These are phyloP conservation scores for Pica pica DNA, from an alignment of 2,113 vertebrate genomes.

Conservation along the genomic window DNA sequence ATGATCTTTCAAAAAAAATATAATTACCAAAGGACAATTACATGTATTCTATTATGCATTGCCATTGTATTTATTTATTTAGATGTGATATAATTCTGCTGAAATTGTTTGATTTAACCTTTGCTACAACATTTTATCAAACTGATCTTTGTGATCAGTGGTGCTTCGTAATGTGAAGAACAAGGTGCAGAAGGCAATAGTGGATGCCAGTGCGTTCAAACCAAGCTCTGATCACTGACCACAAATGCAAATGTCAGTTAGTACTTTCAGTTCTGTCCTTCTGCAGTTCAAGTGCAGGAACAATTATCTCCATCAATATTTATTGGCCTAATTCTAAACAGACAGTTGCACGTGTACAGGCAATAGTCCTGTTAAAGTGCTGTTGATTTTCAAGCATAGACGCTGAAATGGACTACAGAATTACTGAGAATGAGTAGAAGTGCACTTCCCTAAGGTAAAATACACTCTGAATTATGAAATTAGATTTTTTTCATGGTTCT, in stretches of 20 bases:
- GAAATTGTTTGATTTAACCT: background rate
- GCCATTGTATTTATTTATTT: background rate
- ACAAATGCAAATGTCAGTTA: conserved; percentile 59
- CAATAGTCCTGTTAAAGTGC: conserved; percentile 60
- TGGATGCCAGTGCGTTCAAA: conserved; percentile 32
- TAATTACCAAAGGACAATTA: background rate
- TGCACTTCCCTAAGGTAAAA: conserved; percentile 66
- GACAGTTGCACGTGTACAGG: conserved; percentile 37
- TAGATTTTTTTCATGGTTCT: conserved; percentile 40
- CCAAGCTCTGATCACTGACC: conserved; percentile 57
- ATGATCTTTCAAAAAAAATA: background rate
- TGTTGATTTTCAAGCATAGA: conserved; percentile 67
- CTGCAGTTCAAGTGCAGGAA: conserved; percentile 61
- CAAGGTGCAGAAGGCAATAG: background rate
- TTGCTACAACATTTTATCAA: conserved; percentile 58
- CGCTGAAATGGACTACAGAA: conserved; percentile 63
- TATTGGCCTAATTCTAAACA: conserved; percentile 67
- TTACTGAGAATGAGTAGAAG: conserved; percentile 62
- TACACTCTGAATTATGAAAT: conserved; percentile 60
- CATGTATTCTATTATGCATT: background rate
- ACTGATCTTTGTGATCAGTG: conserved; percentile 42
- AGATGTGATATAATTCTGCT: background rate
- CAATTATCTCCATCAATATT: conserved; percentile 67
- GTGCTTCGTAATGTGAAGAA: conserved; percentile 41
- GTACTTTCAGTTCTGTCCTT: conserved; percentile 54